phyloP scores from a whole-genome alignment of 2,797 vertebrate genomes.

The Thripadectes ignobilis region DNA sequence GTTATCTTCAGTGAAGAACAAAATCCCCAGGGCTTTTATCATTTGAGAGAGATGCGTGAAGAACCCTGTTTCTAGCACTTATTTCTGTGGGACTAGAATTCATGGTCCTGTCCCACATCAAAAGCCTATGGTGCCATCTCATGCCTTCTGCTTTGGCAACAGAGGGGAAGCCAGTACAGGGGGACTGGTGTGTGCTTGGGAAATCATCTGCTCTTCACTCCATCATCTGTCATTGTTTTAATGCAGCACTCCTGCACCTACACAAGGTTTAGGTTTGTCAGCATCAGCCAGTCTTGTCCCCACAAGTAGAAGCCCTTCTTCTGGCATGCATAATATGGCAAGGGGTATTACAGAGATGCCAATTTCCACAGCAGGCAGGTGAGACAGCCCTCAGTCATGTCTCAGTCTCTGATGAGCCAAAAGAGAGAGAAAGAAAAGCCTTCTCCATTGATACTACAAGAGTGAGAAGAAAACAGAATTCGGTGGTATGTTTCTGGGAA shows the following conservation, averaged over 20 bases:
- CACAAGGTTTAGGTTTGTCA: not conserved
- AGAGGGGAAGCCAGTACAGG: not conserved
- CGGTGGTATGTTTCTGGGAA: not conserved
- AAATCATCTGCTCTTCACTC: not conserved
- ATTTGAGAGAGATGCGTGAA: not conserved
- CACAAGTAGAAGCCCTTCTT: not conserved
- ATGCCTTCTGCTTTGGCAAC: not conserved
- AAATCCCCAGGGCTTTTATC: not conserved
- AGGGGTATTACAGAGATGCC: not conserved
- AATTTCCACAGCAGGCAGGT: not conserved
- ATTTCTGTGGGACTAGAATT: not conserved
- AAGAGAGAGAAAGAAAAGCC: not conserved
- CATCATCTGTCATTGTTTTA: not conserved
- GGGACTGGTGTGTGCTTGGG: not conserved
- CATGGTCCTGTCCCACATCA: not conserved
- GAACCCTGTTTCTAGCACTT: not conserved
- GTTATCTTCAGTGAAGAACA: not conserved
- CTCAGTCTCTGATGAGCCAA: not conserved
- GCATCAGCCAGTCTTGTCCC: not conserved
- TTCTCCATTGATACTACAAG: not conserved
- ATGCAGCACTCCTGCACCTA: not conserved
- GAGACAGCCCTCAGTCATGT: not conserved
- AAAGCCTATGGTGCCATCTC: not conserved
- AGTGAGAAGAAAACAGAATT: not conserved
- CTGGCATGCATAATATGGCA: not conserved